Conservation (phyloP, 2,888 invertebrate species). For the Cephus rjabovi region DNA sequence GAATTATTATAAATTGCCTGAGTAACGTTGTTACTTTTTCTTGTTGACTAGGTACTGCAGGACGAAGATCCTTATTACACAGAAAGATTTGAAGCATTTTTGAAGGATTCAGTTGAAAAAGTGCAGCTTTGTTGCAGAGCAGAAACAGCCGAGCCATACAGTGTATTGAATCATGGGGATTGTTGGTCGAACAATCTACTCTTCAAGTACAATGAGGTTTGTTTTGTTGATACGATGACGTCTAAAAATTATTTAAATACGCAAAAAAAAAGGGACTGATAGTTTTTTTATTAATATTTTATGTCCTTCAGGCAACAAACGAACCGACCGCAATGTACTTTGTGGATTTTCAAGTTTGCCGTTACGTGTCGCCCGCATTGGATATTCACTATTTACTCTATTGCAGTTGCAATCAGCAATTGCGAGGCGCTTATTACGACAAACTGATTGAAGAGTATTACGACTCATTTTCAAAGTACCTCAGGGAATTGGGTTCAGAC, state of each 20-base stretch:
- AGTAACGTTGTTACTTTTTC: neutral
- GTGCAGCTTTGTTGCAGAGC: neutral
- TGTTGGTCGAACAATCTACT: slow-evolving; percentile 41
- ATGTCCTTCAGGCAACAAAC: slow-evolving; percentile 24
- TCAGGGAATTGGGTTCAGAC: slow-evolving; percentile 43
- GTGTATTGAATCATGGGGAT: slow-evolving; percentile 40
- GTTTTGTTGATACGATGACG: neutral
- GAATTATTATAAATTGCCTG: too few species aligned
- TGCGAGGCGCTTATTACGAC: slow-evolving; percentile 46
- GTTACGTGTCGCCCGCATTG: slow-evolving; percentile 41
- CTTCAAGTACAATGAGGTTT: slow-evolving; percentile 39
- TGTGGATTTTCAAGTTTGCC: slow-evolving; percentile 40
- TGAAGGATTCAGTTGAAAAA: neutral
- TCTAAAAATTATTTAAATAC: neutral
- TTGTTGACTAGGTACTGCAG: neutral
- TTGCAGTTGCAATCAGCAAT: slow-evolving; percentile 46
- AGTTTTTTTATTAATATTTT: too few species aligned
- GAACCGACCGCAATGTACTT: slow-evolving; percentile 32
- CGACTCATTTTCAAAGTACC: slow-evolving; percentile 40
- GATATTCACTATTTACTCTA: slow-evolving; percentile 59
- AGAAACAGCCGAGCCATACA: slow-evolving; percentile 36
- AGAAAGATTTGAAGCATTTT: slow-evolving; percentile 26
- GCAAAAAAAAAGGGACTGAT: too few species aligned
- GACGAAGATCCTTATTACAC: slow-evolving; percentile 17
- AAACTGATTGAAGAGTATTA: slow-evolving; percentile 52